Base-by-base conservation (phyloP, 2,888 invertebrate species). In the Cybosia mesomella region DNA sequence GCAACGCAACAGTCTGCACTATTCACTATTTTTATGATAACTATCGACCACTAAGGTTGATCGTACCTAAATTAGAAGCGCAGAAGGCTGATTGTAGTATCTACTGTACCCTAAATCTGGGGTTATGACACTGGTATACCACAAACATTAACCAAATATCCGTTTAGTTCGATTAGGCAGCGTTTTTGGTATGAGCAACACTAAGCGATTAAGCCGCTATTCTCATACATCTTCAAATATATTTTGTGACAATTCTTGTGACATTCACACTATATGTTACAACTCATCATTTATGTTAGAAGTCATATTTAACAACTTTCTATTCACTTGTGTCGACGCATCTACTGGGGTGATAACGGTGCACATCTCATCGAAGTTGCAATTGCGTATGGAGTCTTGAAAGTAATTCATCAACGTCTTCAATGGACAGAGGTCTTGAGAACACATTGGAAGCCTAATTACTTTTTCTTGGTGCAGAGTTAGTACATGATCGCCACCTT, bases 391-490 rank as follows among this genome's bases (percentile, higher is more conserved):
- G 66, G 96, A 96, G 32, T 96, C 91, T 58, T 93, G 91, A 84
- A 96, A 97, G 66, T 95, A 88, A 34, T 95, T 83, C 68, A 92
- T 94, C 80, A 98, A 89, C 49, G 90, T 91, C 7, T 95, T 83
- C 57, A 97, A 83, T 21, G 97, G 96, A 85, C 98, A 98, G 7
- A 98, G 95, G 75, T 96, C 96, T 4, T 89, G 81, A 5, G 96
- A 95, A 86, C 98, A 98, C 82, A 96, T 96, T 0, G 97, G 97
- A 75, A 98, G 87, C 71, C 95, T 95, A 0, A 98, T 92, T 0
- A 96, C 91, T 61, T 95, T 95, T 88, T 98, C 98, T 91, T 98
- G 98, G 83, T 98, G 97, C 77, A 98, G 89, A 0, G 96, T 95
- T 73, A 97, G 88, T 43, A 98, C 32, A 32, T 58, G 32, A 11